A percentile compares a stretch with the other conserved stretches of the same genome.
Conservation (phyloP, 2,888 invertebrate species). For the Metallyticus violacea region DNA sequence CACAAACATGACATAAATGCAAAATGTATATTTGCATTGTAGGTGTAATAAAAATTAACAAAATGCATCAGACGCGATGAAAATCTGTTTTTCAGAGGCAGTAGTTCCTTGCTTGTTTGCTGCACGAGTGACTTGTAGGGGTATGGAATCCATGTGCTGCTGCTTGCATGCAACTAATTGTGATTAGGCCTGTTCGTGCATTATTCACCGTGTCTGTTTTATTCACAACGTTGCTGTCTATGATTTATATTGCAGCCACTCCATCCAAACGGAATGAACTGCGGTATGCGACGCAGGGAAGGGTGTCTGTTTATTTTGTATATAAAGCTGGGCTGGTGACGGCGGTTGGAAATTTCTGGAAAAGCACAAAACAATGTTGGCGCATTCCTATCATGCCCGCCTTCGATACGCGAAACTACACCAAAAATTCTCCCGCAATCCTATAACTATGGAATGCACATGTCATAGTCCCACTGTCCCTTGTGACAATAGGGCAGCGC, state of each 20-base stretch:
- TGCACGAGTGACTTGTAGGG: no score
- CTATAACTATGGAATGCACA: neutral
- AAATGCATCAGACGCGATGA: no score
- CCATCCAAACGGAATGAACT: neutral
- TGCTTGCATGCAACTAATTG: neutral
- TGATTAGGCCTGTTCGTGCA: neutral
- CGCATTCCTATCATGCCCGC: neutral
- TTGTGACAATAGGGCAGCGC: neutral
- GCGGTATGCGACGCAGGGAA: neutral
- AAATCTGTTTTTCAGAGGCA: no score
- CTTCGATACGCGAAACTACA: neutral
- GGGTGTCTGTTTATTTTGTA: neutral
- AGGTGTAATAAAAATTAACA: no score
- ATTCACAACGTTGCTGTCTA: neutral
- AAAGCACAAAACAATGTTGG: no score
- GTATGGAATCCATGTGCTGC: neutral
- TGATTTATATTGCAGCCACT: neutral
- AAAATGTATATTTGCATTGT: no score
- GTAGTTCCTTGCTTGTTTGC: no score
- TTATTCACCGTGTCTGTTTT: neutral
- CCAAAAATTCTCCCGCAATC: neutral
- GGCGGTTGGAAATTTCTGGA: no score
- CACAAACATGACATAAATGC: no score
- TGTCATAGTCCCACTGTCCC: neutral
- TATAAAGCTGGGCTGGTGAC: no score